These are phyloP conservation scores for Dasypus novemcinctus DNA, from an alignment of 2,113 vertebrate species.

Conservation along the genomic window DNA sequence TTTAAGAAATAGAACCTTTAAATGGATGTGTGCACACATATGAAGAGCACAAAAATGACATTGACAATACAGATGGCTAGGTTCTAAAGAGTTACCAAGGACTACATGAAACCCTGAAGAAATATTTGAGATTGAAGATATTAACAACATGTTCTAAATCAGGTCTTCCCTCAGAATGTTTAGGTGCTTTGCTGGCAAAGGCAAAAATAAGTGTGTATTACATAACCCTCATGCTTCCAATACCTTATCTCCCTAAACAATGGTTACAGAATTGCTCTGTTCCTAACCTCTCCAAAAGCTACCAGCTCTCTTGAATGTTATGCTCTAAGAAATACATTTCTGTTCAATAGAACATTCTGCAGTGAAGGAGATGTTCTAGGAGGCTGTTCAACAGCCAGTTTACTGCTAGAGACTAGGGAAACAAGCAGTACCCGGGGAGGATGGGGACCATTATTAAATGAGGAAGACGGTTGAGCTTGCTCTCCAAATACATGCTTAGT, in stretches of 20 bases:
- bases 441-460: accelerated
- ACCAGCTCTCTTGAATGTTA: neutral
- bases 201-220: neutral
- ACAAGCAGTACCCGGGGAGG: neutral
- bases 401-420: neutral
- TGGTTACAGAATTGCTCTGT: neutral
- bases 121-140: neutral
- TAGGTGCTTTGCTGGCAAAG: slow-evolving; percentile 25
- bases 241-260: neutral
- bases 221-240: neutral
- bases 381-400: neutral
- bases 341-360: neutral
- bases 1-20: neutral
- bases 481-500: accelerated
- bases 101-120: neutral
- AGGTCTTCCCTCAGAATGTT: neutral
- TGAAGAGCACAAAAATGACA: neutral
- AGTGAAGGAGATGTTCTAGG: neutral
- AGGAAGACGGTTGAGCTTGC: neutral
- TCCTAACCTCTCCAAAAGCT: neutral
- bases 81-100: neutral
- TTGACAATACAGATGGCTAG: neutral
- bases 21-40: neutral
- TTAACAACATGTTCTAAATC: neutral
- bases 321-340: neutral